A percentile compares a stretch with the other conserved stretches of the same genome.
These are phyloP conservation scores for Calcarius lapponicus DNA, from an alignment of 2,797 vertebrate species.

Conservation along the genomic window DNA sequence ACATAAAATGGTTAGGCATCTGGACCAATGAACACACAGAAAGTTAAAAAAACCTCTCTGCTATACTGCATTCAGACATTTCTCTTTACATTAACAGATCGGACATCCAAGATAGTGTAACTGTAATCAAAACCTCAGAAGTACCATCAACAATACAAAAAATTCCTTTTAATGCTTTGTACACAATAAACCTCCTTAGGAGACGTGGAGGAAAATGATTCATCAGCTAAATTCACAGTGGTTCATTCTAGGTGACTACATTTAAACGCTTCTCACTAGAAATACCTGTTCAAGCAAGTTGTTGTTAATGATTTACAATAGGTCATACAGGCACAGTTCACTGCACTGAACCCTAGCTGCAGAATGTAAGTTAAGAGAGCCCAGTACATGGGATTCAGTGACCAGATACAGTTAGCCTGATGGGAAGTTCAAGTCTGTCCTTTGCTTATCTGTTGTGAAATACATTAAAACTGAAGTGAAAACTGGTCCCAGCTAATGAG, in stretches of 20 bases:
- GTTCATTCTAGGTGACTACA: constrained; percentile 38
- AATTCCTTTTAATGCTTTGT: background rate
- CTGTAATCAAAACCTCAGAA: background rate
- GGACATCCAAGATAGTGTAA: background rate
- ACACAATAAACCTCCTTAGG: background rate
- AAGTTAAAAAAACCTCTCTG: background rate
- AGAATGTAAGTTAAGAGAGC: background rate
- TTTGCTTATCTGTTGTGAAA: background rate
- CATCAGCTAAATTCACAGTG: background rate
- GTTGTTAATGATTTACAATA: constrained; percentile 44
- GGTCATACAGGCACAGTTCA: background rate
- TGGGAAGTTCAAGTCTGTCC: background rate
- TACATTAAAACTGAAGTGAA: background rate
- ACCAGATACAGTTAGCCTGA: background rate
- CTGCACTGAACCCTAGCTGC: background rate
- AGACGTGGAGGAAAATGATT: background rate
- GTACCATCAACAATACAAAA: background rate
- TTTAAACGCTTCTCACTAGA: background rate
- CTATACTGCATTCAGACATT: background rate
- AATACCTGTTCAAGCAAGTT: background rate
- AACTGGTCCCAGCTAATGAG: background rate
- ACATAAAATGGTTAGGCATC: background rate
- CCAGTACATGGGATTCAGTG: background rate
- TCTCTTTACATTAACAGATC: background rate
- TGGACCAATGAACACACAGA: background rate